These are phyloP conservation scores for Chirona hameri DNA, from an alignment of 2,888 invertebrate genomes.

Conservation along the genomic window DNA sequence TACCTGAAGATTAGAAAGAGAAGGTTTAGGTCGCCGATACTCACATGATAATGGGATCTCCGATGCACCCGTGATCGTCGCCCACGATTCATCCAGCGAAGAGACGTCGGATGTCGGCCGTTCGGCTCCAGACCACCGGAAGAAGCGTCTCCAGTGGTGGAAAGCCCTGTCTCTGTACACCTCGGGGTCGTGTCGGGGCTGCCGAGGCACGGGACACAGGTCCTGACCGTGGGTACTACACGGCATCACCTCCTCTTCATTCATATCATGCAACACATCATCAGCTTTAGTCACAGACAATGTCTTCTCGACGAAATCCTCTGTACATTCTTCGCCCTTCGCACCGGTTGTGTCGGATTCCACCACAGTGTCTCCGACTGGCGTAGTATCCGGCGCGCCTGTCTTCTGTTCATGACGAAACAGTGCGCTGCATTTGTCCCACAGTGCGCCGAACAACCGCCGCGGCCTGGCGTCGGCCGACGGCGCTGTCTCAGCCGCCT, in stretches of 20 bases:
- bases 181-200: background rate
- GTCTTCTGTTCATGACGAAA: background rate
- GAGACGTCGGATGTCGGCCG: background rate
- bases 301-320: background rate
- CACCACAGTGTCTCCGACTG: background rate
- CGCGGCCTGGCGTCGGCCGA: background rate
- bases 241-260: background rate
- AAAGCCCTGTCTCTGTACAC: background rate
- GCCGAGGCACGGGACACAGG: no score
- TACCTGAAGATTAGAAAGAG: no score
- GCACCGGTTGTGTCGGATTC: background rate
- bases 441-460: background rate
- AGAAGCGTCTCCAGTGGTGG: background rate
- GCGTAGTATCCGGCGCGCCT: no score
- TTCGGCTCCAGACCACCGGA: background rate
- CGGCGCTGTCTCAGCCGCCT: background rate
- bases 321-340: background rate
- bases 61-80: background rate
- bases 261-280: background rate
- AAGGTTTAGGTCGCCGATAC: background rate
- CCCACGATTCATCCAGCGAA: no score
- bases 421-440: background rate
- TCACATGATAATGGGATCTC: background rate
- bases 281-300: background rate
- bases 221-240: background rate